These are phyloP conservation scores for Drosophila takahashii DNA, from an alignment of 1,140 invertebrate species.

Conservation along the genomic window DNA sequence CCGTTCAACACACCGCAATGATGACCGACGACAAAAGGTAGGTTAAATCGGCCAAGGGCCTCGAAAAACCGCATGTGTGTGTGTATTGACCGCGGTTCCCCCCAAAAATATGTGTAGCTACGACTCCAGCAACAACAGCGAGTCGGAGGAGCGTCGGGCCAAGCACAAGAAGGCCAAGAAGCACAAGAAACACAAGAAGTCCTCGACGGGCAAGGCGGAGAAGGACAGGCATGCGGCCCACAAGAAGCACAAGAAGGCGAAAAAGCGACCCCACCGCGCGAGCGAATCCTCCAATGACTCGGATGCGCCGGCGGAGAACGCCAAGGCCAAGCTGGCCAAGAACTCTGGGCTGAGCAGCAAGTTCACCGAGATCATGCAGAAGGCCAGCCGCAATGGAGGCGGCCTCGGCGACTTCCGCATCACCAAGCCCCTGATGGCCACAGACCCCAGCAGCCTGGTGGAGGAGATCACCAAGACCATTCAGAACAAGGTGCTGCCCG, in stretches of 20 bases:
- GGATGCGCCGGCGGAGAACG: slow-evolving; percentile 15
- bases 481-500: slow-evolving; percentile 79
- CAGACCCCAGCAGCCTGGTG: slow-evolving; percentile 78
- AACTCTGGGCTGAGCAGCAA: slow-evolving; percentile 62
- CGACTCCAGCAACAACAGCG: slow-evolving; percentile 71
- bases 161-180: slow-evolving; percentile 85
- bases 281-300: slow-evolving; percentile 66
- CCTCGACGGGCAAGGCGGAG: slow-evolving; percentile 40
- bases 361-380: slow-evolving; percentile 81
- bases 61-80: slow-evolving; percentile 15
- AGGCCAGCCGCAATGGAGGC: slow-evolving; percentile 76
- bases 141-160: slow-evolving; percentile 61
- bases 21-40: slow-evolving; percentile 79
- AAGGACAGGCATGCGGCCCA: slow-evolving; percentile 62
- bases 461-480: slow-evolving; percentile 79
- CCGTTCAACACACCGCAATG: slow-evolving; percentile 33
- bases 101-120: slow-evolving; percentile 34
- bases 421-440: slow-evolving; percentile 59
- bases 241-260: slow-evolving; percentile 76
- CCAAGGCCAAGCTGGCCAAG: slow-evolving; percentile 50
- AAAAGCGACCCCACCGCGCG: slow-evolving; percentile 61
- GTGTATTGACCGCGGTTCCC: slow-evolving; percentile 27
- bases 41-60: not conserved
- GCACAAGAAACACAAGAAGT: slow-evolving; percentile 86
- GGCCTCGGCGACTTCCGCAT: slow-evolving; percentile 64